A percentile compares a stretch with the other conserved stretches of the same genome.
phyloP scores from a whole-genome alignment of 2,113 vertebrate species.

The Myiozetetes cayanensis region DNA sequence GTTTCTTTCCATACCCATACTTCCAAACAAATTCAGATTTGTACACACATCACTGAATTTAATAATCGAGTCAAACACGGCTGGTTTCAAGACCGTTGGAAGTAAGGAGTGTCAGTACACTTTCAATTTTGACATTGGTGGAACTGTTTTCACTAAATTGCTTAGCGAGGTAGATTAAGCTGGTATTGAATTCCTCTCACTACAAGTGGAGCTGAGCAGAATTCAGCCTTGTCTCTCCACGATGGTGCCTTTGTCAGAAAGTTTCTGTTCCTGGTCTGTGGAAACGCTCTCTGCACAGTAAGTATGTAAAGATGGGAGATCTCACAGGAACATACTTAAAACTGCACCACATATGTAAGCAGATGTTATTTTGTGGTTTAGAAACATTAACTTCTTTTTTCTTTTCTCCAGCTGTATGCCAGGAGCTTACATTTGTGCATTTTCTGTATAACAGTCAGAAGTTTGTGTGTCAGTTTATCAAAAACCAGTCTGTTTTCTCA shows the following conservation, averaged over 20 bases:
- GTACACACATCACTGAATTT: not conserved
- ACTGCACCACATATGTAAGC: slow-evolving; percentile 11
- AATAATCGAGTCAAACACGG: not conserved
- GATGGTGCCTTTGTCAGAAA: not conserved
- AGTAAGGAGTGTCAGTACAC: not conserved
- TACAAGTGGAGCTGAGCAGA: not conserved
- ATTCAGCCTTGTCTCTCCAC: not conserved
- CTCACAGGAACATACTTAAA: not conserved
- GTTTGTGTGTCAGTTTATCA: not conserved
- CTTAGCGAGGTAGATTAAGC: accelerated
- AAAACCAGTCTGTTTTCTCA: not conserved
- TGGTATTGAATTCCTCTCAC: not conserved
- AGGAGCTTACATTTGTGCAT: not conserved
- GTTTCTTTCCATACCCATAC: not conserved
- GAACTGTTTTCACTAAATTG: not conserved
- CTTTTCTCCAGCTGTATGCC: not conserved
- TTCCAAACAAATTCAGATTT: not conserved
- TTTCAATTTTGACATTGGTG: not conserved
- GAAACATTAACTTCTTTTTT: not conserved
- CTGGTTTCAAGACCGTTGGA: not conserved
- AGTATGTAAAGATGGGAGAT: not conserved
- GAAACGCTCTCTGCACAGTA: not conserved
- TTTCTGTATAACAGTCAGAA: not conserved
- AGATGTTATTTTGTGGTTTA: slow-evolving; percentile 41
- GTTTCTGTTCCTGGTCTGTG: not conserved